Evolutionary conservation across 1,140 invertebrate genomes (phyloP).

Genomic region (Drosophila quadrilineata): DNA sequence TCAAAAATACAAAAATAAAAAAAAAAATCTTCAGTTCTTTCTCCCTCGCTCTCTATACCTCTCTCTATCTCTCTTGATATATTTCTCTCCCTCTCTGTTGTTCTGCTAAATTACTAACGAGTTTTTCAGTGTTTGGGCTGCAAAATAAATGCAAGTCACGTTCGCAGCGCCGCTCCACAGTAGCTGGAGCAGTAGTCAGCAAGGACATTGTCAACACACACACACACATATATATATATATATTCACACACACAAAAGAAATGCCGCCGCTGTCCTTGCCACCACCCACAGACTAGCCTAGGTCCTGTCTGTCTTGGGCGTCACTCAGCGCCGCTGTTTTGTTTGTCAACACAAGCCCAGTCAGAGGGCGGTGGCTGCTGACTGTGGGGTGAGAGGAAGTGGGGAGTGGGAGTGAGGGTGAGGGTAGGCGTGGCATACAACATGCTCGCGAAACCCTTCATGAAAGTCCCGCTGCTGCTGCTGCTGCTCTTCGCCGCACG

Average conservation of each 20-base stretch:
- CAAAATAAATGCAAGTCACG: slow-evolving; percentile 75
- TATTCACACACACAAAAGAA: too few species aligned
- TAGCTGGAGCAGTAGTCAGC: too few species aligned
- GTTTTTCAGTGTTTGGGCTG: slow-evolving; percentile 50
- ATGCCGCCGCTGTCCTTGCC: slow-evolving; percentile 22
- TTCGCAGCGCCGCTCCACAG: slow-evolving; percentile 48
- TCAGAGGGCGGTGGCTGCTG: not conserved
- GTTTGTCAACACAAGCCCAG: slow-evolving; percentile 67
- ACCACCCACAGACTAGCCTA: too few species aligned
- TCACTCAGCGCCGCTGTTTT: slow-evolving; percentile 72
- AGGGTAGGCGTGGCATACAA: not conserved
- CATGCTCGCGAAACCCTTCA: slow-evolving; percentile 17
- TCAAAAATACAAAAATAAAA: slow-evolving; percentile 49
- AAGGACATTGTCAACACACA: slow-evolving; percentile 79
- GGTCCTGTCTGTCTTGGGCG: slow-evolving; percentile 64
- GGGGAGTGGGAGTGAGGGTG: not conserved
- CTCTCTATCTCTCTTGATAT: slow-evolving; percentile 11
- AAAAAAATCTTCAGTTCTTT: too few species aligned
- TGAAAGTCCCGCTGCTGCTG: slow-evolving; percentile 23
- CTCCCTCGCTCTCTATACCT: not conserved
- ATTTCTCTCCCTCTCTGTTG: slow-evolving; percentile 12
- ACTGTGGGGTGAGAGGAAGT: too few species aligned
- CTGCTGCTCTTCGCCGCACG: too few species aligned
- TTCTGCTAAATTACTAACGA: slow-evolving; percentile 74
- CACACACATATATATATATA: too few species aligned